A percentile compares a stretch with the other conserved stretches of the same genome.
Evolutionary conservation across 2,797 vertebrate species (phyloP).

Genomic region (Paguma larvata): DNA sequence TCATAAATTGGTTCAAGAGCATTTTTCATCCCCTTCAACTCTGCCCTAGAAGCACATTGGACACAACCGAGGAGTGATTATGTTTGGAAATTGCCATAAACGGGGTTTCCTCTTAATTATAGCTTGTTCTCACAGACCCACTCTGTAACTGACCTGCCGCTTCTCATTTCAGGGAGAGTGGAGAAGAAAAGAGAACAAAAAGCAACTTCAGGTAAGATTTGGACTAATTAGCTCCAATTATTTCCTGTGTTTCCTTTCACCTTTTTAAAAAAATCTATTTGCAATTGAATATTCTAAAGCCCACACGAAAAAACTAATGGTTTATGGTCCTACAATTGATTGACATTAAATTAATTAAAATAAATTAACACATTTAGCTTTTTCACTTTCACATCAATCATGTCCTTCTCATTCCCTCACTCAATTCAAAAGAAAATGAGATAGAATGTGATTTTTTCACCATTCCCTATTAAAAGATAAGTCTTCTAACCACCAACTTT

Average conservation of each 20-base stretch:
- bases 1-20: background rate
- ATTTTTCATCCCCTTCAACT: background rate
- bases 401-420: conserved; percentile 10
- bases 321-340: conserved; percentile 20
- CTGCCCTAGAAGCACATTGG: background rate
- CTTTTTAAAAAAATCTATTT: background rate
- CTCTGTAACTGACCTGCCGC: conserved; percentile 15
- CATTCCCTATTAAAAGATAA: conserved; percentile 48
- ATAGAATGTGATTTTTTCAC: conserved; percentile 20
- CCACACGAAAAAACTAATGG: background rate
- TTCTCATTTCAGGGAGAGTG: conserved; percentile 74
- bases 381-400: conserved; percentile 18
- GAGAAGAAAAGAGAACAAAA: conserved; percentile 75
- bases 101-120: background rate
- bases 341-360: conserved; percentile 58
- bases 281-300: conserved; percentile 24
- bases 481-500: background rate
- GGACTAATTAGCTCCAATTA: background rate
- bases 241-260: conserved; percentile 38
- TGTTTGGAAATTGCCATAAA: background rate
- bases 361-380: conserved; percentile 56
- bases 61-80: background rate
- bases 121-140: background rate
- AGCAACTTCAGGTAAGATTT: conserved; percentile 65
- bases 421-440: conserved; percentile 26